A percentile compares a stretch with the other conserved stretches of the same genome.
Conservation (phyloP, 2,113 vertebrate species). For the Halcyon senegalensis region DNA sequence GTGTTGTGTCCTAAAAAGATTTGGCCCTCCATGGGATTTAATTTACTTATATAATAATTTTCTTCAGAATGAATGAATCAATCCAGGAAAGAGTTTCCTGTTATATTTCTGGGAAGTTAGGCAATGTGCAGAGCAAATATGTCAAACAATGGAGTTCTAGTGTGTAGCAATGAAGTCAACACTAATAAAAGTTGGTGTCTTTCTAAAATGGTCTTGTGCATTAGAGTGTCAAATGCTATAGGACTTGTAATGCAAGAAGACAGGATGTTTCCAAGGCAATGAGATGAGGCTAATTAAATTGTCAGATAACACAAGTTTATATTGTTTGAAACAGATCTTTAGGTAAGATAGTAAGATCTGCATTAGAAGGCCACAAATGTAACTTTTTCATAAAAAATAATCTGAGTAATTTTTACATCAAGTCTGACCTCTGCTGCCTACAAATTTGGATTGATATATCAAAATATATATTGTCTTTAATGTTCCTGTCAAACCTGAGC, state of each 20-base stretch:
- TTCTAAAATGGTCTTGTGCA: constrained; percentile 3
- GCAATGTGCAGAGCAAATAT: not conserved
- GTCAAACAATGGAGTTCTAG: not conserved
- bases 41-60: not conserved
- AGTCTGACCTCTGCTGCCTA: constrained; percentile 6
- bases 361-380: not conserved
- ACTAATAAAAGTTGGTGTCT: constrained; percentile 36
- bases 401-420: not conserved
- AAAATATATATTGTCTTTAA: constrained; percentile 25
- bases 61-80: not conserved
- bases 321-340: constrained; percentile 22
- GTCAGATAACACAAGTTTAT: constrained; percentile 35
- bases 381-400: not conserved
- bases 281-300: constrained; percentile 46
- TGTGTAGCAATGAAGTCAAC: constrained; percentile 18
- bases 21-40: accelerated
- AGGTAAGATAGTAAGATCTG: not conserved
- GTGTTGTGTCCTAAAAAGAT: not conserved
- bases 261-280: constrained; percentile 34
- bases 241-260: constrained; percentile 14
- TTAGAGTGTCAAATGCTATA: constrained; percentile 4
- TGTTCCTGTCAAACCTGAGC: constrained; percentile 34
- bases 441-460: not conserved
- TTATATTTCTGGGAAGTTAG: not conserved
- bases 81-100: not conserved